Base-by-base conservation (phyloP, 2,797 vertebrate species). In the Taeniopygia guttata region DNA sequence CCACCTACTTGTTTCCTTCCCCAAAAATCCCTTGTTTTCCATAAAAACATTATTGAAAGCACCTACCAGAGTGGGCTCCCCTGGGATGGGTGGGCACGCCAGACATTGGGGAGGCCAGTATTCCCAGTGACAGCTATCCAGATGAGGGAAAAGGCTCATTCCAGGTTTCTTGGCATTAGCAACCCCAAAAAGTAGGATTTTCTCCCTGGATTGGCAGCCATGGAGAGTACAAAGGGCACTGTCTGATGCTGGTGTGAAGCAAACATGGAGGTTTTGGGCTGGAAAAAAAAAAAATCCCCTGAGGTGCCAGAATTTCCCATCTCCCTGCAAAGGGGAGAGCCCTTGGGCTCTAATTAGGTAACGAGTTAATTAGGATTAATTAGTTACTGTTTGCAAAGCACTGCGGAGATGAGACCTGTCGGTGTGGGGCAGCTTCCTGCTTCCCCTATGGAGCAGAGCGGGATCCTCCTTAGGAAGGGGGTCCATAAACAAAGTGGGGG, bases 321-420 rank as follows among this genome's bases (percentile, higher is more conserved):
- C 79, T 91, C 49, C 54, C 26, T 30, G 46, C 9, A 9, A 95
- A 72, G 13, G 77, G 93, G 86, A 90, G 79, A 91, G 80, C 74
- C 58, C 8, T 90, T 78, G 34, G 77, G 83, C 90, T 94, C 76
- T 95, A 96, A 96, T 95, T 92, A 95, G 90, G 85, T 93, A 95
- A 93, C 16, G 26, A 94, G 92, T 93, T 96, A 96, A 96, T 96
- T 93, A 96, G 95, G 81, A 95, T 96, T 94, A 95, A 96, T 96
- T 96, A 96, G 93, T 95, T 92, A 95, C 90, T 96, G 90, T 92
- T 96, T 95, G 95, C 88, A 92, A 94, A 96, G 92, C 93, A 81
- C 90, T 75, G 68, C 52, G 18, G 95, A 88, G 93, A 86, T 81
- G 73, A 91, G 75, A 81, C 69, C 38, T 10, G 4, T 13, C 6